Conservation (phyloP, 2,797 vertebrate genomes). For the Manis crassicaudata region DNA sequence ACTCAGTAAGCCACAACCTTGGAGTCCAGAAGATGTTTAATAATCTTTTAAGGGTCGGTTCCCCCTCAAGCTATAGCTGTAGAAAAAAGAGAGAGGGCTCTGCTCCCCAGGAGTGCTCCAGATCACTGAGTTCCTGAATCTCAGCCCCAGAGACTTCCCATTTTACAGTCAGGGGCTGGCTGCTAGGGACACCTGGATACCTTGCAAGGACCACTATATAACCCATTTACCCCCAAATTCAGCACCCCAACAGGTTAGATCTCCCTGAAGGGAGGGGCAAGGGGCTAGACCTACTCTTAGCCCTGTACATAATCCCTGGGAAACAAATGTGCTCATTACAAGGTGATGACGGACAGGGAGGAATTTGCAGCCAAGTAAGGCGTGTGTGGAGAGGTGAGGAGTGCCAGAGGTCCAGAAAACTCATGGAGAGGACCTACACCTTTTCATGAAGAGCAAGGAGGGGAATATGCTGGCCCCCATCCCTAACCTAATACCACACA, state of each 20-base stretch:
- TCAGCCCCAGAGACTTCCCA: neutral
- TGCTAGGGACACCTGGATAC: neutral
- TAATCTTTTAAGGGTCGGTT: neutral
- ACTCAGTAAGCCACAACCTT: neutral
- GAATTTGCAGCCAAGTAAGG: constrained; percentile 55
- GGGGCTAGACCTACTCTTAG: constrained; percentile 49
- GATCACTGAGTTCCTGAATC: neutral
- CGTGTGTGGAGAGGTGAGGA: neutral
- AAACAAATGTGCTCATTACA: constrained; percentile 62
- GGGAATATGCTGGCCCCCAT: neutral
- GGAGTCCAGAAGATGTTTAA: neutral
- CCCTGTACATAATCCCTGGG: constrained; percentile 43
- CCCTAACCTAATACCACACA: neutral
- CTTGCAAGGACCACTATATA: neutral
- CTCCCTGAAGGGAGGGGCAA: constrained; percentile 4
- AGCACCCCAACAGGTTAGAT: neutral
- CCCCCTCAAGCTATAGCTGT: neutral
- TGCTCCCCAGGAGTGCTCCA: neutral
- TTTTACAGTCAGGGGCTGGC: neutral
- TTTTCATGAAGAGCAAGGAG: constrained; percentile 12
- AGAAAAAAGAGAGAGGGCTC: neutral
- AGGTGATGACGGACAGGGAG: constrained; percentile 65
- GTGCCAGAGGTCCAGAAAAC: neutral
- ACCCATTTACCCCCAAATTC: neutral
- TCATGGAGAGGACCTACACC: neutral